Percentiles rank a stretch among this genome's conserved stretches.
phyloP scores from a whole-genome alignment of 2,113 vertebrate genomes.

The Amphilophus citrinellus region DNA sequence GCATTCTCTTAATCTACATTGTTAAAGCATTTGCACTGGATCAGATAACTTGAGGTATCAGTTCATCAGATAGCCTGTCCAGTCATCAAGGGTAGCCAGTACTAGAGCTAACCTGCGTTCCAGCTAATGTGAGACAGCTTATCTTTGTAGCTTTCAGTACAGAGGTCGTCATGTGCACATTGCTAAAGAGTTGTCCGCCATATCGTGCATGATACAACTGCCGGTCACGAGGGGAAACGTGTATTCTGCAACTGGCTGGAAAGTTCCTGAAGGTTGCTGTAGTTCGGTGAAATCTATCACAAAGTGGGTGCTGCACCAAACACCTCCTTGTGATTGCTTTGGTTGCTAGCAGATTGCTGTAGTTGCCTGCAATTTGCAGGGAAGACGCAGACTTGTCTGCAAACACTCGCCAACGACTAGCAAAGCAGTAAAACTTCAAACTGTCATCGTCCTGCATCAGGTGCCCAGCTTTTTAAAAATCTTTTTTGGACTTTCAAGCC shows the following conservation, averaged over 20 bases:
- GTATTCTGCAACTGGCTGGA: background rate
- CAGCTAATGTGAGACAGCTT: background rate
- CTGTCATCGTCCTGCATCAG: no score
- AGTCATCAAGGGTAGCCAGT: background rate
- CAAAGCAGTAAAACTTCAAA: no score
- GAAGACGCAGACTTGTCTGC: accelerated
- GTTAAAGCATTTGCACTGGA: no score
- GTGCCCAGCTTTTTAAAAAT: no score
- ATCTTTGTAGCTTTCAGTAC: no score
- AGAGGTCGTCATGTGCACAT: no score
- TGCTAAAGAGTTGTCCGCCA: background rate
- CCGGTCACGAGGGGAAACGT: background rate
- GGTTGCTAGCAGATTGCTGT: background rate
- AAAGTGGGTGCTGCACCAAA: background rate
- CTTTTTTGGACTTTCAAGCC: no score
- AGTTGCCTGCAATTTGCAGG: background rate
- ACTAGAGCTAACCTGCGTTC: background rate
- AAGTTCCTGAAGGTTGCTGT: background rate
- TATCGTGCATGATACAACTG: no score
- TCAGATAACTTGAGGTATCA: background rate
- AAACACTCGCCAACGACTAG: background rate
- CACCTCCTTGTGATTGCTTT: background rate
- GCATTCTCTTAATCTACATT: background rate
- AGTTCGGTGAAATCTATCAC: no score
- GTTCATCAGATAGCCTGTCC: background rate